Conservation (phyloP, 2,888 invertebrate species). For the Agrotis puta region DNA sequence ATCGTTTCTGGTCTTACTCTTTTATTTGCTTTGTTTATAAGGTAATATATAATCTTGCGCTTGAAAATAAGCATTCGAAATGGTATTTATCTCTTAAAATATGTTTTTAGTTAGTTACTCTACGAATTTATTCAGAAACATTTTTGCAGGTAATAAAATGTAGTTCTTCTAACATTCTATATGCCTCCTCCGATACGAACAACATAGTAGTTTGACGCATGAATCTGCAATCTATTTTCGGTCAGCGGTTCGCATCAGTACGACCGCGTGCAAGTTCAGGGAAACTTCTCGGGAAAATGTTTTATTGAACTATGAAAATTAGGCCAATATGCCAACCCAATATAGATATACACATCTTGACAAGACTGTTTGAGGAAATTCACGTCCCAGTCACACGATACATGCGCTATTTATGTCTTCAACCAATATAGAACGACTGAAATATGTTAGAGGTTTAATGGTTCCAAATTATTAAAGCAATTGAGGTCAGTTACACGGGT, state of each 20-base stretch:
- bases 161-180: not conserved
- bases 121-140: not conserved
- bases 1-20: too few relatives aligned
- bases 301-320: constrained; percentile 82
- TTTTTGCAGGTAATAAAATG: not conserved
- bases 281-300: constrained; percentile 84
- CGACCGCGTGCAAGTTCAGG: constrained; percentile 86
- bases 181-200: constrained; percentile 40
- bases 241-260: constrained; percentile 69
- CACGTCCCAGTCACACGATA: constrained; percentile 62
- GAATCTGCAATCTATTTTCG: constrained; percentile 78
- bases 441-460: constrained; percentile 60
- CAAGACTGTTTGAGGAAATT: constrained; percentile 65
- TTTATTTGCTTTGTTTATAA: too few relatives aligned
- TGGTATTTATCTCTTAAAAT: not conserved
- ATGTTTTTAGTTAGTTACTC: not conserved
- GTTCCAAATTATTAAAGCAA: constrained; percentile 68
- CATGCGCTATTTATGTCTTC: constrained; percentile 67
- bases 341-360: constrained; percentile 54
- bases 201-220: constrained; percentile 72
- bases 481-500: constrained; percentile 74
- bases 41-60: too few relatives aligned
- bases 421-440: constrained; percentile 62
- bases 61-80: not conserved
- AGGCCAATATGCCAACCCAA: constrained; percentile 79